Evolutionary conservation across 2,888 invertebrate species (phyloP).

Genomic region (Agrilus biguttatus): DNA sequence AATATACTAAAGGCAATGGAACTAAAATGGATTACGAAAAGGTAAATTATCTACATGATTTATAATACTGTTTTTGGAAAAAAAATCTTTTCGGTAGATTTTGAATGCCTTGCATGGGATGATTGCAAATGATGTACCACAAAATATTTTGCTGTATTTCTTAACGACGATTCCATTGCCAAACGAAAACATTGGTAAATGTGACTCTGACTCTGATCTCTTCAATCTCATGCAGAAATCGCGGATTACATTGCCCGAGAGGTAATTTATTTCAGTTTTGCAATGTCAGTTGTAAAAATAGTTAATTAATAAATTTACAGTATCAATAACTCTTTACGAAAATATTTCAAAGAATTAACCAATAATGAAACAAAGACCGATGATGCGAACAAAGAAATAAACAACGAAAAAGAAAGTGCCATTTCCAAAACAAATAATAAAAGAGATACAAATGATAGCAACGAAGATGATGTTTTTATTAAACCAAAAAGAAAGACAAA

Average conservation of each 20-base stretch:
- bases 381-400: too few species aligned
- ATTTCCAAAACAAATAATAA: not conserved
- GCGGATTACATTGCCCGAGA: slow-evolving; percentile 4
- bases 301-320: not conserved
- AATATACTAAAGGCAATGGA: too few species aligned
- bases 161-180: slow-evolving; percentile 27
- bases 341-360: too few species aligned
- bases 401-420: too few species aligned
- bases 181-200: slow-evolving; percentile 11
- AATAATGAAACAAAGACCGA: too few species aligned
- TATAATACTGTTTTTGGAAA: not conserved
- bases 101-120: slow-evolving; percentile 22
- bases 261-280: slow-evolving; percentile 1
- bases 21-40: not conserved
- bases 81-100: slow-evolving; percentile 13
- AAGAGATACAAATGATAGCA: too few species aligned
- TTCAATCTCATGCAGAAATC: slow-evolving; percentile 7
- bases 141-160: slow-evolving; percentile 24
- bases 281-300: not conserved
- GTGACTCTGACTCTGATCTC: slow-evolving; percentile 1
- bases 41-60: not conserved
- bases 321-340: not conserved
- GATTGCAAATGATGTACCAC: slow-evolving; percentile 23
- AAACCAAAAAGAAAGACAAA: too few species aligned
- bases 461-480: too few species aligned